Percentiles rank a stretch among this genome's conserved stretches.
phyloP scores from a whole-genome alignment of 2,113 vertebrate species.

The Dasyprocta punctata region DNA sequence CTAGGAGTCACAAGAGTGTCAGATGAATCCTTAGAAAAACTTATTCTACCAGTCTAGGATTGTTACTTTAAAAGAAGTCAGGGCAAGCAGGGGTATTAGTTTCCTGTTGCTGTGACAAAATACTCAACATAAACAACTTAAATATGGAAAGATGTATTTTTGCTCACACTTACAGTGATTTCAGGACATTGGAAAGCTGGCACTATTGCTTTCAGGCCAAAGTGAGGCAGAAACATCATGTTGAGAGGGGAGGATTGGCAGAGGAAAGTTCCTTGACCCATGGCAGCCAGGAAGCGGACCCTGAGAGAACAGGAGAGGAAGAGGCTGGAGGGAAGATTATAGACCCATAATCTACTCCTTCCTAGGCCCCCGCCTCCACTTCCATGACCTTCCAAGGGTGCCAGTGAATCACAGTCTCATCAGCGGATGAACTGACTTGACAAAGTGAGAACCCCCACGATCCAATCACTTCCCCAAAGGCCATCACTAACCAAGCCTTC shows the following conservation, averaged over 20 bases:
- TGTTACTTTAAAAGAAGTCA: neutral
- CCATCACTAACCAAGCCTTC: neutral
- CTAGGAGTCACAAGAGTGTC: neutral
- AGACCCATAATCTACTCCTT: neutral
- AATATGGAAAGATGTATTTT: neutral
- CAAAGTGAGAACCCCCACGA: neutral
- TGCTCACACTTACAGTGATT: neutral
- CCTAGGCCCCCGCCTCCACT: neutral
- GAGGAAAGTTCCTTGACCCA: neutral
- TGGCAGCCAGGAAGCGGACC: neutral
- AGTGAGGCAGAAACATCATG: neutral
- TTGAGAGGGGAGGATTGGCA: neutral
- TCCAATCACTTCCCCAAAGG: neutral
- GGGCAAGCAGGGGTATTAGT: neutral
- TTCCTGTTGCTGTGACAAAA: neutral
- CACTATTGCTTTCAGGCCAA: neutral
- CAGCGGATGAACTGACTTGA: neutral
- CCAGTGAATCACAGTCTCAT: neutral
- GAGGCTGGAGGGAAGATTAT: neutral
- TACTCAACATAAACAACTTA: neutral
- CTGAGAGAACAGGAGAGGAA: neutral
- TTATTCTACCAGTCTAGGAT: neutral
- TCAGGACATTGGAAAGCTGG: neutral
- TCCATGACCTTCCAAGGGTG: neutral
- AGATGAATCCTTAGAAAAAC: neutral